These are phyloP conservation scores for Hymenochirus boettgeri DNA, from an alignment of 2,113 vertebrate genomes.

Conservation along the genomic window DNA sequence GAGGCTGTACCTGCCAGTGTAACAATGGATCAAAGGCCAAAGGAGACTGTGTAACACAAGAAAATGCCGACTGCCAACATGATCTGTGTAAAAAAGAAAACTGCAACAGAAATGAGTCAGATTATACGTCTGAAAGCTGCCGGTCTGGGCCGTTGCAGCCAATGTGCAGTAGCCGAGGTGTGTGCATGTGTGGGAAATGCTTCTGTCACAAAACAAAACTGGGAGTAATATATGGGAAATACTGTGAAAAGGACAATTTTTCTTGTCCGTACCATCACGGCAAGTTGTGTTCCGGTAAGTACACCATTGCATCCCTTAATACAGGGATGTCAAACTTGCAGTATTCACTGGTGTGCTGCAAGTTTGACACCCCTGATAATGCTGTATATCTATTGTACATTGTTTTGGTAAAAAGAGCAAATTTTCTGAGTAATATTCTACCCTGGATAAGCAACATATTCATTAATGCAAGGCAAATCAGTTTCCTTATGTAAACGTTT, in stretches of 20 bases:
- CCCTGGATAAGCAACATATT: too few species aligned
- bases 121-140: slow-evolving; percentile 50
- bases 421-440: too few species aligned
- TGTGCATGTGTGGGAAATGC: slow-evolving; percentile 82
- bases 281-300: slow-evolving; percentile 80
- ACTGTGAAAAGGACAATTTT: slow-evolving; percentile 92
- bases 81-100: slow-evolving; percentile 50
- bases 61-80: slow-evolving; percentile 44
- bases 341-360: too few species aligned
- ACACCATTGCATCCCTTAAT: not conserved
- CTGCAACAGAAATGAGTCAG: slow-evolving; percentile 49
- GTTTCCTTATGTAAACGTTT: too few species aligned
- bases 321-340: too few species aligned
- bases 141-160: slow-evolving; percentile 59
- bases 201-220: slow-evolving; percentile 79
- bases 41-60: slow-evolving; percentile 65
- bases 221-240: slow-evolving; percentile 80
- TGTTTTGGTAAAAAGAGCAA: too few species aligned
- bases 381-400: too few species aligned
- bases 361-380: too few species aligned
- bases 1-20: slow-evolving; percentile 74
- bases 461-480: too few species aligned
- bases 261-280: slow-evolving; percentile 83
- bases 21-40: slow-evolving; percentile 48
- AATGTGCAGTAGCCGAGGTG: slow-evolving; percentile 79